Conservation (phyloP, 2,888 invertebrate genomes). For the Gastrophysa polygoni region DNA sequence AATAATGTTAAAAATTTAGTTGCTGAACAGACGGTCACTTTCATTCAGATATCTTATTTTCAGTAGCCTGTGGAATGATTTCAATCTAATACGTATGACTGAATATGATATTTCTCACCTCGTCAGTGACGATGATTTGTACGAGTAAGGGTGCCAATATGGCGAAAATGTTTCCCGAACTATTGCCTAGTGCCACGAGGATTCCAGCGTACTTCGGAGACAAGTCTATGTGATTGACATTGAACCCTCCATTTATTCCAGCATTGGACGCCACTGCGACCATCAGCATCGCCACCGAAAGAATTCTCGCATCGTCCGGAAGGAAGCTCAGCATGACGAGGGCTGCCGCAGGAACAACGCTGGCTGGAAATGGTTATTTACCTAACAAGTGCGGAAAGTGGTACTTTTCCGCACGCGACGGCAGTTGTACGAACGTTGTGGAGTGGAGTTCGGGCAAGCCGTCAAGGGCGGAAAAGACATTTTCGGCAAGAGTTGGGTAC, state of each 20-base stretch:
- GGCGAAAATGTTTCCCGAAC: constrained; percentile 74
- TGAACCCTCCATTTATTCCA: constrained; percentile 69
- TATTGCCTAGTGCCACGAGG: constrained; percentile 83
- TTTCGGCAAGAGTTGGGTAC: no score
- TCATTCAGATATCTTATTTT: no score
- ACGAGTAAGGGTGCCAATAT: constrained; percentile 78
- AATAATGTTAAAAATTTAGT: no score
- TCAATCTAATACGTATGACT: no score
- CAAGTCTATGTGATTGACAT: constrained; percentile 81
- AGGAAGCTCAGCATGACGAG: constrained; percentile 65
- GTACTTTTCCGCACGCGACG: no score
- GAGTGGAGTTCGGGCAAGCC: no score
- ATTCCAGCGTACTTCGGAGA: constrained; percentile 84
- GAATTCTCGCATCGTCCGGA: constrained; percentile 61
- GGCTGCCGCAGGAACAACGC: constrained; percentile 69
- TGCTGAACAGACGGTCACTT: no score
- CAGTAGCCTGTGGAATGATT: no score
- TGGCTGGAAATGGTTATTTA: constrained; percentile 39
- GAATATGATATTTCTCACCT: constrained; percentile 60
- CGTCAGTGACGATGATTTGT: constrained; percentile 70
- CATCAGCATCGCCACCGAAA: constrained; percentile 70
- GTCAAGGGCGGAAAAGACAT: no score
- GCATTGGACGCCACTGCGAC: constrained; percentile 57
- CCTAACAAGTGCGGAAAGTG: no score
- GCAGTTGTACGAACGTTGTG: no score